Conservation (phyloP, 2,113 vertebrate species). For the Microtus richardsoni region DNA sequence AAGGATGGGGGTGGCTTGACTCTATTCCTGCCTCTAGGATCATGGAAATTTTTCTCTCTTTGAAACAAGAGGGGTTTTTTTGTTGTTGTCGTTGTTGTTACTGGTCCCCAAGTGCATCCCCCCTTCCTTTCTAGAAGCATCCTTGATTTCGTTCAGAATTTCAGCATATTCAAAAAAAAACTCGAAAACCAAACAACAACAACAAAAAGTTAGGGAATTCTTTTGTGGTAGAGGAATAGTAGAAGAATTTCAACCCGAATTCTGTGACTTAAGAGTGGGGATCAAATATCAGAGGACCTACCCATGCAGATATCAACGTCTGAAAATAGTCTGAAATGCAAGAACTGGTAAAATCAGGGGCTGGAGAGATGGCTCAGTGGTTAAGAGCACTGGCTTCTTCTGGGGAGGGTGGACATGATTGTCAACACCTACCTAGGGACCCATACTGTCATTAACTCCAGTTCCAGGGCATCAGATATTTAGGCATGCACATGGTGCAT, state of each 20-base stretch:
- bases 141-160: constrained; percentile 25
- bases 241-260: not conserved
- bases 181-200: not conserved
- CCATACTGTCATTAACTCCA: not conserved
- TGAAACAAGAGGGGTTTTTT: constrained; percentile 59
- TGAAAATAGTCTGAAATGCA: not conserved
- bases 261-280: not conserved
- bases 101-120: constrained; percentile 25
- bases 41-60: constrained; percentile 60
- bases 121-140: constrained; percentile 60
- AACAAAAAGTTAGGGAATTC: not conserved
- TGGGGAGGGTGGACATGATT: not conserved
- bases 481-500: not conserved
- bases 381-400: not conserved
- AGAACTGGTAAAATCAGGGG: not conserved
- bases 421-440: not conserved
- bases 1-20: constrained; percentile 36
- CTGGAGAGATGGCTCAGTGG: not conserved
- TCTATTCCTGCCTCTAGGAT: constrained; percentile 52
- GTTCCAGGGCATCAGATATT: not conserved
- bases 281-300: constrained; percentile 11
- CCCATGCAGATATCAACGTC: not conserved
- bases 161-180: not conserved
- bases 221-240: constrained; percentile 23
- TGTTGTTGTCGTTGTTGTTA: not conserved